Conservation (phyloP, 2,113 vertebrate species). For the Siniperca chuatsi region DNA sequence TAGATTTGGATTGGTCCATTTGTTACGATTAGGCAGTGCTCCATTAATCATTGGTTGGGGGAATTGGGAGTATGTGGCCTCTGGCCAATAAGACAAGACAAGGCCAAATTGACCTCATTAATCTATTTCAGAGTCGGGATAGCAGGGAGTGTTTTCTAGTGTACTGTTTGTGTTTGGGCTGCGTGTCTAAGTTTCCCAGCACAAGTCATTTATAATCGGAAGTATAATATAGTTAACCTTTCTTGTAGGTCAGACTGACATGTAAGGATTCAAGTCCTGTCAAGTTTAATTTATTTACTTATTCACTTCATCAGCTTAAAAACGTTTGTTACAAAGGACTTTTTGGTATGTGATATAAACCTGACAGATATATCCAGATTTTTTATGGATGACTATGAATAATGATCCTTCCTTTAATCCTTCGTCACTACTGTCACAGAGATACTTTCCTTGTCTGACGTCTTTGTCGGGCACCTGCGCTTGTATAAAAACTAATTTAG, state of each 20-base stretch:
- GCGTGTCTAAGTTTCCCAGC: not conserved
- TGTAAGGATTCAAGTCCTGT: not conserved
- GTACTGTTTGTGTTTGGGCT: conserved; percentile 32
- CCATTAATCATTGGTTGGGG: conserved; percentile 63
- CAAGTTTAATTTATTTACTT: not conserved
- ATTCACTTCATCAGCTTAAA: not conserved
- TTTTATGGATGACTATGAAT: conserved; percentile 2
- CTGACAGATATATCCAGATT: not conserved
- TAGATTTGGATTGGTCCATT: conserved; percentile 56
- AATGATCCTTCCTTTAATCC: conserved; percentile 10
- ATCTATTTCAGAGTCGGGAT: conserved; percentile 48
- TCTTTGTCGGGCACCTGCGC: not conserved
- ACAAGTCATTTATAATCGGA: conserved; percentile 41
- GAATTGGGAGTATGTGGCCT: conserved; percentile 42
- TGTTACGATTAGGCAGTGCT: conserved; percentile 48
- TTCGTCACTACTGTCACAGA: not conserved
- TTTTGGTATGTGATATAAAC: not conserved
- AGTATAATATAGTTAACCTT: conserved; percentile 7
- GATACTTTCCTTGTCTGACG: not conserved
- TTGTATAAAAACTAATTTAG: not conserved
- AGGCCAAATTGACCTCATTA: conserved; percentile 69
- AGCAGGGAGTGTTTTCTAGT: conserved; percentile 47
- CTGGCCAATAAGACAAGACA: conserved; percentile 69
- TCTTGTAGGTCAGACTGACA: not conserved
- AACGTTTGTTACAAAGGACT: not conserved